These are phyloP conservation scores for Therioaphis trifolii DNA, from an alignment of 2,888 invertebrate species.

Conservation along the genomic window DNA sequence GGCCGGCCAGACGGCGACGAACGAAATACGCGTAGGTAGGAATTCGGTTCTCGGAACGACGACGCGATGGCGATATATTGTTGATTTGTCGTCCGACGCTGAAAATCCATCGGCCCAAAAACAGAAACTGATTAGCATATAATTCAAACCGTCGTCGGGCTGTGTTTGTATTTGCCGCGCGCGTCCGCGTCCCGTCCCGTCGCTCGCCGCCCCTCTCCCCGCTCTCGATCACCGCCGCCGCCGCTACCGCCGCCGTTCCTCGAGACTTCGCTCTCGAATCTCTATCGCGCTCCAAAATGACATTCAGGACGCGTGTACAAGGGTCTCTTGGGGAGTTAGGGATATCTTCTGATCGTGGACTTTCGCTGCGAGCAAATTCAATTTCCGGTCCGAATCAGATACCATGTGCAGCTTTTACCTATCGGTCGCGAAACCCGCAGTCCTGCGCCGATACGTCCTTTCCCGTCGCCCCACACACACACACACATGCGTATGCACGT, in stretches of 20 bases:
- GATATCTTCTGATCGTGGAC: constrained; percentile 62
- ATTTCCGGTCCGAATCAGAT: constrained; percentile 63
- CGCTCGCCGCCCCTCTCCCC: not conserved
- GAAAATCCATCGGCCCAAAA: constrained; percentile 45
- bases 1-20: not conserved
- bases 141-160: constrained; percentile 50
- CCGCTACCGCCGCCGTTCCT: not conserved
- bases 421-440: constrained; percentile 47
- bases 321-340: constrained; percentile 59
- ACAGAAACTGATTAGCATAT: constrained; percentile 60
- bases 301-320: constrained; percentile 60
- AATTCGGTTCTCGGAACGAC: constrained; percentile 13
- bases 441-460: constrained; percentile 2
- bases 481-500: not conserved
- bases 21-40: not conserved
- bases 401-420: constrained; percentile 51
- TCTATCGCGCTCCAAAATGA: constrained; percentile 53
- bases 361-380: constrained; percentile 59
- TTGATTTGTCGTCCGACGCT: constrained; percentile 42
- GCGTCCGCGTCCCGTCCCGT: not conserved
- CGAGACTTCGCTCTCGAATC: constrained; percentile 47
- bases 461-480: not conserved
- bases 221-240: not conserved
- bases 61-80: constrained; percentile 3
- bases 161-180: constrained; percentile 36